Evolutionary conservation across 2,113 vertebrate species (phyloP), one percentile per base, ranked within the genome.

Genomic region (Eptesicus fuscus): DNA sequence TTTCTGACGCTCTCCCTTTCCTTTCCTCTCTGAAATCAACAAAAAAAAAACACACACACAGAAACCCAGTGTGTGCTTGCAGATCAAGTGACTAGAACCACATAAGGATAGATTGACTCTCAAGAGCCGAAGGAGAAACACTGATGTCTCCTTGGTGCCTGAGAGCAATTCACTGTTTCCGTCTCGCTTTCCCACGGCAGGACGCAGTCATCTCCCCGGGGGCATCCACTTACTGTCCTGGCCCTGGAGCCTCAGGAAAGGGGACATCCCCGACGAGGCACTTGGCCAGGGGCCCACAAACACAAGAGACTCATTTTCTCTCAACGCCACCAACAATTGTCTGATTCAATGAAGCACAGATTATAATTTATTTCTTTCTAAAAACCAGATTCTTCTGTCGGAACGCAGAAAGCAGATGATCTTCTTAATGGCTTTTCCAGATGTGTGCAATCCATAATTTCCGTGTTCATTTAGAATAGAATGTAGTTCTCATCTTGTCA

Each of bases 381-480:
- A 76, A 88, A 93, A 40, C 63, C 30, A 87, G 7, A 78, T 67
- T 88, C 35, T 90, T 77, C 30, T 51, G 20, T 76, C 87, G 78
- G 65, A 93, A 83, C 25, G 40, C 40, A 77, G 61, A 95, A 91
- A 95, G 77, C 92, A 95, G 71, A 61, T 90, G 40, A 49, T 87
- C 47, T 78, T 83, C 28, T 47, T 71, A 42, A 51, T 84, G 91
- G 47, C 35, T 67, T 90, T 44, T 47, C 86, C 94, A 91, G 74
- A 79, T 79, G 67, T 91, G 18, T 61, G 32, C 74, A 18, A 89
- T 89, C 63, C 53, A 3, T 78, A 7, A 80, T 86, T 82, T 83
- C 73, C 22, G 5, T 37, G 14, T 89, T 80, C 37, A 7, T 77
- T 49, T 89, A 49, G 42, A 86, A 10, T 12, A 56, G 92, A 30